Evolutionary conservation across 2,797 vertebrate genomes (phyloP).

Genomic region (Dallia pectoralis): DNA sequence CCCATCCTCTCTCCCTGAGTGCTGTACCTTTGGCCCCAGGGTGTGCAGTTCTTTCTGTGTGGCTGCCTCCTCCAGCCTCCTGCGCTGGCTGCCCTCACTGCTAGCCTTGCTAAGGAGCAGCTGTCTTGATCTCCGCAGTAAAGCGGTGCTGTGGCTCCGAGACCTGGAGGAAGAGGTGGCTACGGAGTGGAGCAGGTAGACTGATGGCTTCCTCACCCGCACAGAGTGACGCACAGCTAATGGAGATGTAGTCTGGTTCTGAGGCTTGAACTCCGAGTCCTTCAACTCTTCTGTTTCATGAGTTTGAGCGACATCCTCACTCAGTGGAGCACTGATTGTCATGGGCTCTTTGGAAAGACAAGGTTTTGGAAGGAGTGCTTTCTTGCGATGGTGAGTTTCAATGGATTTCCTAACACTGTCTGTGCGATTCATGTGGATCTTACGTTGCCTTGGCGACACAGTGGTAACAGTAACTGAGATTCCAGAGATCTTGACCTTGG

Average conservation of each 20-base stretch:
- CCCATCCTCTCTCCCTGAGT: slow-evolving; percentile 9
- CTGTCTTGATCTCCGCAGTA: slow-evolving; percentile 83
- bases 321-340: slow-evolving; percentile 60
- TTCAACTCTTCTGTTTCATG: slow-evolving; percentile 39
- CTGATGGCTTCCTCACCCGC: slow-evolving; percentile 84
- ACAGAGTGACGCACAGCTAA: slow-evolving; percentile 80
- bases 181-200: slow-evolving; percentile 87
- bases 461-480: slow-evolving; percentile 90
- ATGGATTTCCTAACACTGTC: slow-evolving; percentile 66
- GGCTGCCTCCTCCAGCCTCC: slow-evolving; percentile 58
- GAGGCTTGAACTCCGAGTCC: slow-evolving; percentile 32
- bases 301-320: slow-evolving; percentile 33
- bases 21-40: slow-evolving; percentile 28
- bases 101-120: slow-evolving; percentile 82
- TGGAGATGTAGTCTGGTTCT: slow-evolving; percentile 32
- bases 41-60: slow-evolving; percentile 41
- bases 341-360: slow-evolving; percentile 65
- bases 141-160: slow-evolving; percentile 81
- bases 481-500: slow-evolving; percentile 93
- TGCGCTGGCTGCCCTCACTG: slow-evolving; percentile 52
- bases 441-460: slow-evolving; percentile 85
- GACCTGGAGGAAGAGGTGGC: slow-evolving; percentile 82
- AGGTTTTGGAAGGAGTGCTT: slow-evolving; percentile 54
- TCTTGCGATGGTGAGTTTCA: slow-evolving; percentile 40
- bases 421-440: slow-evolving; percentile 78